These are phyloP conservation scores for Nothoprocta perdicaria DNA, from an alignment of 2,113 vertebrate species.

Conservation along the genomic window DNA sequence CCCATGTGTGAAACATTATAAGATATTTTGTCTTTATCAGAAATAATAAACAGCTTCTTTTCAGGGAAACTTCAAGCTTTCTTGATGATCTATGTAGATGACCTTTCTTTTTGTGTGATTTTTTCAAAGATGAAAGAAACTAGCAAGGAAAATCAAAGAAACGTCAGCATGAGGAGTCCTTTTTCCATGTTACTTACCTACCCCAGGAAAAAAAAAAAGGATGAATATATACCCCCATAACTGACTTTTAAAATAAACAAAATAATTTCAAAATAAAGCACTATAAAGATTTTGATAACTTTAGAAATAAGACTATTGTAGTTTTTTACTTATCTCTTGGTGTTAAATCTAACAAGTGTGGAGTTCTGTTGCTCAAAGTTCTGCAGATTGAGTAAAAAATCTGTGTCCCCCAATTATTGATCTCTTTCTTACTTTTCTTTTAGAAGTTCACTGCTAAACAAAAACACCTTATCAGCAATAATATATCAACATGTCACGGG, in stretches of 20 bases:
- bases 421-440: conserved; percentile 1
- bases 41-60: background rate
- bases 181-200: background rate
- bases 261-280: background rate
- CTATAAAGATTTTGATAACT: background rate
- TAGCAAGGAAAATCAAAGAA: conserved; percentile 22
- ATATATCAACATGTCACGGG: background rate
- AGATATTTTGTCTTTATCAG: conserved; percentile 26
- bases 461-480: background rate
- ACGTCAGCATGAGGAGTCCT: background rate
- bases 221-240: background rate
- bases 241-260: background rate
- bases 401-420: background rate
- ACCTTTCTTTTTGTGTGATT: conserved; percentile 46
- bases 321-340: background rate
- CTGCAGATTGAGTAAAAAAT: background rate
- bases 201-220: rapidly evolving
- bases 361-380: background rate
- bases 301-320: background rate
- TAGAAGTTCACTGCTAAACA: background rate
- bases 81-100: conserved; percentile 29
- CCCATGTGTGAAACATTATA: background rate
- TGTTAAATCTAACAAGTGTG: background rate
- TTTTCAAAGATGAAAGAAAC: conserved; percentile 17
- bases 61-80: background rate